Base-by-base conservation (phyloP, 2,113 vertebrate species). In the human (Homo sapiens) region DNA sequence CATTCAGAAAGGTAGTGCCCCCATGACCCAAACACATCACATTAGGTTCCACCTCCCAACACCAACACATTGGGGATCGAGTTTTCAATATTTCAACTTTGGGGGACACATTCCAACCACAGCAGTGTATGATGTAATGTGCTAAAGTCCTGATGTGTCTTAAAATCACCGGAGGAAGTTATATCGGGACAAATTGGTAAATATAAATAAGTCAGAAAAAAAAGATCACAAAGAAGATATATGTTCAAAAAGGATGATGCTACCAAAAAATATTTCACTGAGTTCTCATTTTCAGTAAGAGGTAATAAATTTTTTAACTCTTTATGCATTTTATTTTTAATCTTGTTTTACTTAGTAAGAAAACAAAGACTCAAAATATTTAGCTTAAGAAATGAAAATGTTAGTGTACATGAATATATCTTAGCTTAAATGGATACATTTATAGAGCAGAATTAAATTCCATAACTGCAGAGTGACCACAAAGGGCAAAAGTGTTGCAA, bases 361-460 rank as follows among this genome's bases (percentile, higher is more conserved):
- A 82, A 83, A 81, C 38, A 5, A 90, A 40, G 4, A 43, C 1
- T 40, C 35, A 72, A 90, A 50, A 3, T 78, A 3, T 17, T 85
- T 92, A 79, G 4, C 64, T 94, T 92, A 57, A 93, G 43, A 93
- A 93, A 76, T 76, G 14, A 57, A 50, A 83, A 87, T 3, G 6
- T 75, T 32, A 84, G 11, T 72, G 7, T 43, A 64, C 17, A 25
- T 18, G 3, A 80, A 55, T 7, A 90, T 90, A 27, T 57, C 81
- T 95, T 92, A 45, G 66, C 20, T 91, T 78, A 85, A 93, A 79
- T 50, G 22, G 73, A 32, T 55, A 43, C 6, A 90, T 87, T 82
- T 92, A 72, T 48, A 57, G 13, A 94, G 61, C 48, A 18, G 79
- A 52, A 3, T 95, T 97, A 11, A 92, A 93, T 96, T 95, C 35